Conservation (phyloP, 2,888 invertebrate genomes). For the Phymatocera aterrima region DNA sequence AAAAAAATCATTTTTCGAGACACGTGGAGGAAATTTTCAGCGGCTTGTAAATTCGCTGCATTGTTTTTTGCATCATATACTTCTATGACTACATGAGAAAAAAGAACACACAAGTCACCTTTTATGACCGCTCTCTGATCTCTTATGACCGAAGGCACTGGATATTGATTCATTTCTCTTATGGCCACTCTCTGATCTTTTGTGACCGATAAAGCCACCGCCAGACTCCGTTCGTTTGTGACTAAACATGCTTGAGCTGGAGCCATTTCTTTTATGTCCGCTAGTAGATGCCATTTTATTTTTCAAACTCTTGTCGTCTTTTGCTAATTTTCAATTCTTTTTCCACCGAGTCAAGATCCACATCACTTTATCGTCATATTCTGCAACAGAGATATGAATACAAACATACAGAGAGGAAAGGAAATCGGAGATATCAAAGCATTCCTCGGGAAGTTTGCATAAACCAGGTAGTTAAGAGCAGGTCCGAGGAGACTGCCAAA, state of each 20-base stretch:
- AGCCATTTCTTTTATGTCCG: constrained; percentile 70
- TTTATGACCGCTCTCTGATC: constrained; percentile 68
- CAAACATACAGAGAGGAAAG: neutral
- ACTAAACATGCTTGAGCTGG: constrained; percentile 70
- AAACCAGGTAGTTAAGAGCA: neutral
- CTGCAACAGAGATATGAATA: neutral
- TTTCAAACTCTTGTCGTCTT: neutral
- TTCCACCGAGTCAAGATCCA: neutral
- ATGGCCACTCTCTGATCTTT: constrained; percentile 69
- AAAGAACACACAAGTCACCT: too few species aligned
- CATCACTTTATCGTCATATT: constrained; percentile 38
- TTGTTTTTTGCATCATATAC: too few species aligned
- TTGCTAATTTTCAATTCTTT: neutral
- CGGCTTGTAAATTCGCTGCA: neutral
- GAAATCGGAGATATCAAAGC: neutral
- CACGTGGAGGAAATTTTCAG: neutral
- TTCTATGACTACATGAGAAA: too few species aligned
- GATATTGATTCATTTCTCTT: constrained; percentile 72
- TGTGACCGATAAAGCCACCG: constrained; percentile 69
- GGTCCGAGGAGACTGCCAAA: neutral
- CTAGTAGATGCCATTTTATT: constrained; percentile 64
- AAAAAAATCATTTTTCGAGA: too few species aligned
- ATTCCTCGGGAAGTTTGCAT: neutral
- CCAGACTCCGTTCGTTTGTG: constrained; percentile 69
- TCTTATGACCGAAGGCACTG: constrained; percentile 71